Conservation (phyloP, 2,888 invertebrate genomes). For the Drosophila merina region DNA sequence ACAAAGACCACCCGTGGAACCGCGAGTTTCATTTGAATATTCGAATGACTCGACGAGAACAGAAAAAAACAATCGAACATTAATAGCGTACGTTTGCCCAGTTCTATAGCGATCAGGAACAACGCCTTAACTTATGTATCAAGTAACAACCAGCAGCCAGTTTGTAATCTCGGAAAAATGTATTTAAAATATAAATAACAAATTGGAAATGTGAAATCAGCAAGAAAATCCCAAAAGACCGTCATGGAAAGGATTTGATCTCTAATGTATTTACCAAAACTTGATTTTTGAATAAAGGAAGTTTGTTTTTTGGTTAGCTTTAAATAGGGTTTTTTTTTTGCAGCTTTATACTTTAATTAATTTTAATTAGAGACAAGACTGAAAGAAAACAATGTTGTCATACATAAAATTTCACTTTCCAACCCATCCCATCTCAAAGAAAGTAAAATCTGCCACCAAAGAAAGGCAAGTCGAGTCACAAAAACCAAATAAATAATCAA, state of each 20-base stretch:
- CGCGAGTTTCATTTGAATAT: too few species aligned
- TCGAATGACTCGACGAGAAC: too few species aligned
- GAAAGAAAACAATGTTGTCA: background rate
- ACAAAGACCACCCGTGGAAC: too few species aligned
- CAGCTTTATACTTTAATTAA: background rate
- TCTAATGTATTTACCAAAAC: background rate
- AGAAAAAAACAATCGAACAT: too few species aligned
- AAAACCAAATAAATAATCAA: slow-evolving; percentile 1
- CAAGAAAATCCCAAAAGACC: background rate
- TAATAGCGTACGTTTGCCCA: too few species aligned
- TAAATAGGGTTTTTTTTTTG: too few species aligned
- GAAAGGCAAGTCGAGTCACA: slow-evolving; percentile 4
- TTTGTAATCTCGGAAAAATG: background rate
- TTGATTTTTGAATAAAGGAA: background rate
- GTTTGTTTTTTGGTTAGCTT: background rate
- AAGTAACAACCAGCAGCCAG: too few species aligned
- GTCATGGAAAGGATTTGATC: background rate
- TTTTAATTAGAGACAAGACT: background rate
- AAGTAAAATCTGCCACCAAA: slow-evolving; percentile 25
- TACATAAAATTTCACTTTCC: slow-evolving; percentile 47
- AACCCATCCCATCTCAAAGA: slow-evolving; percentile 15
- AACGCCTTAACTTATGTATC: background rate
- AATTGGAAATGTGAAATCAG: background rate
- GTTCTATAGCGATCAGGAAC: background rate
- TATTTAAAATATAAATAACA: background rate